These are phyloP conservation scores for Drosophila barbarae DNA, from an alignment of 2,888 invertebrate species.

Conservation along the genomic window DNA sequence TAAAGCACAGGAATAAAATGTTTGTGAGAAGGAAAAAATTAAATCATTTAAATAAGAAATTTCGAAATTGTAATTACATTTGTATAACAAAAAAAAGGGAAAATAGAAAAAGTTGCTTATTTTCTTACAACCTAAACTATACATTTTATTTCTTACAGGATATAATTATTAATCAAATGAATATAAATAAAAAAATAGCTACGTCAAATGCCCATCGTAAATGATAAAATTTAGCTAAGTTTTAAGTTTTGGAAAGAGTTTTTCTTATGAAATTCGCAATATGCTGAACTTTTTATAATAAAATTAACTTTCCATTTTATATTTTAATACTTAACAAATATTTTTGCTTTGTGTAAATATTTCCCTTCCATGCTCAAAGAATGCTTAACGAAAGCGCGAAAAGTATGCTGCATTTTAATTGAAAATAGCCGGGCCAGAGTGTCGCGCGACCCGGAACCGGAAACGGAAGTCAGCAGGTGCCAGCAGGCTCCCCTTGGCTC, in stretches of 20 bases:
- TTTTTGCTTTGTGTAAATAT: neutral
- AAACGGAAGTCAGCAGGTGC: conserved; percentile 41
- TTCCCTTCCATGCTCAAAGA: conserved; percentile 6
- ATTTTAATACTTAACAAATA: neutral
- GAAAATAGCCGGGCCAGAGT: conserved; percentile 43
- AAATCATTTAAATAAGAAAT: too few species aligned
- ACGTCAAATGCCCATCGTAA: too few species aligned
- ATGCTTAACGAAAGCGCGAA: conserved; percentile 16
- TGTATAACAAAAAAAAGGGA: neutral
- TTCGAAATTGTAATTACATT: neutral
- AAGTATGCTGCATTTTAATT: conserved; percentile 65
- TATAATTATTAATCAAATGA: too few species aligned
- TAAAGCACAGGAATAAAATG: neutral
- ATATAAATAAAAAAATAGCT: too few species aligned
- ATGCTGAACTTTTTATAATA: neutral
- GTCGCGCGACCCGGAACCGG: conserved; percentile 49
- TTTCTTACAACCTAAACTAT: too few species aligned
- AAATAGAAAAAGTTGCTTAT: too few species aligned
- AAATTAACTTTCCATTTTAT: neutral
- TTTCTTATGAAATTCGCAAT: too few species aligned
- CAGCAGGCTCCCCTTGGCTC: conserved; percentile 18
- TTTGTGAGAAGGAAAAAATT: neutral
- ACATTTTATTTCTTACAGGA: too few species aligned
- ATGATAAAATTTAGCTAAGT: too few species aligned
- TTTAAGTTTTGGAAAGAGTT: too few species aligned